A percentile compares a stretch with the other conserved stretches of the same genome.
These are phyloP conservation scores for Megaustenia siamemsis DNA, from an alignment of 2,888 invertebrate genomes.

Conservation along the genomic window DNA sequence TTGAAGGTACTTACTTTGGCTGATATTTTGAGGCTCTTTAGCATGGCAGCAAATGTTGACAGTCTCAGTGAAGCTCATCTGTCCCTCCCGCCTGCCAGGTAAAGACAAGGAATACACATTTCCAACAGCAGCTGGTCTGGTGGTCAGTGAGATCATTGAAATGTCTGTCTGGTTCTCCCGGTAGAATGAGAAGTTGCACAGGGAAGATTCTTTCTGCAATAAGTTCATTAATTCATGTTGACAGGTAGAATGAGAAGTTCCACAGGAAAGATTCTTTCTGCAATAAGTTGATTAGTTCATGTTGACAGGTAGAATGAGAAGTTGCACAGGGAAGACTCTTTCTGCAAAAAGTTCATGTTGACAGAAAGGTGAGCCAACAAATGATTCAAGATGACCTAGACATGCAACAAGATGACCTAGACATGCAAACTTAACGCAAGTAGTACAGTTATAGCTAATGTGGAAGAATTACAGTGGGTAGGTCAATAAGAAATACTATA, in stretches of 20 bases:
- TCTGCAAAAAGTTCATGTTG: constrained; percentile 33
- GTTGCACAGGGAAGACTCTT: constrained; percentile 41
- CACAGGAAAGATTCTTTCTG: constrained; percentile 46
- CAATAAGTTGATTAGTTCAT: background rate
- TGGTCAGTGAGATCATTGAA: constrained; percentile 39
- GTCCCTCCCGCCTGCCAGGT: constrained; percentile 44
- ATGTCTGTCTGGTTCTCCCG: constrained; percentile 25
- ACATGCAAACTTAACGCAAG: too few species aligned
- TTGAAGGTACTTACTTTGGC: constrained; percentile 31
- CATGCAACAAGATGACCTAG: too few species aligned
- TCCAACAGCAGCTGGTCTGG: background rate
- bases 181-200: constrained; percentile 48
- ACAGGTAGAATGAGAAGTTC: constrained; percentile 45
- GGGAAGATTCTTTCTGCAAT: constrained; percentile 44
- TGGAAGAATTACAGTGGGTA: too few species aligned
- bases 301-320: constrained; percentile 43
- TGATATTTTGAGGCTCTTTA: constrained; percentile 23
- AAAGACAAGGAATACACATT: constrained; percentile 44
- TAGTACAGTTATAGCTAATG: too few species aligned
- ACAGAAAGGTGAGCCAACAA: too few species aligned
- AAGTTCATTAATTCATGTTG: background rate
- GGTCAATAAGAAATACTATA: too few species aligned
- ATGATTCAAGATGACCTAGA: too few species aligned
- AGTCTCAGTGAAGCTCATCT: background rate
- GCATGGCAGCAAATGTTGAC: constrained; percentile 40